Evolutionary conservation across 2,888 invertebrate species (phyloP).

Genomic region (Xylophagus ater): DNA sequence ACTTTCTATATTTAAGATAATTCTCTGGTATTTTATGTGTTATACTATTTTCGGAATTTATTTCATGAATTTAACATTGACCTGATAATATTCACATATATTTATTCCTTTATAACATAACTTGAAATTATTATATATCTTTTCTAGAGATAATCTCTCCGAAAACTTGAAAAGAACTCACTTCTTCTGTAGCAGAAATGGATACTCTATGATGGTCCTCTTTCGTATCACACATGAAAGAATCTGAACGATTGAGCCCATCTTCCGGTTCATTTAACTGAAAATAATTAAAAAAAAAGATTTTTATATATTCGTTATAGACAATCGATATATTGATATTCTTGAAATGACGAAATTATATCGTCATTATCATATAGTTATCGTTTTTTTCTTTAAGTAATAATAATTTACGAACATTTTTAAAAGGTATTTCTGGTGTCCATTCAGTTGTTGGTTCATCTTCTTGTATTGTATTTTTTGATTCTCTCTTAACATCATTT

Average conservation of each 20-base stretch:
- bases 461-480: constrained; percentile 49
- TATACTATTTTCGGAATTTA: no score
- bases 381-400: neutral
- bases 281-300: constrained; percentile 13
- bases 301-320: neutral
- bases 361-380: no score
- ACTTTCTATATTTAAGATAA: no score
- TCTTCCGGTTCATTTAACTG: constrained; percentile 36
- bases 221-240: constrained; percentile 30
- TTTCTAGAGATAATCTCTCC: no score
- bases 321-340: neutral
- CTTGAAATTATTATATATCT: no score
- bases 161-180: no score
- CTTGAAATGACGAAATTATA: neutral
- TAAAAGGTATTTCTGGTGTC: constrained; percentile 87
- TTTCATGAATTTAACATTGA: no score
- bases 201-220: constrained; percentile 30
- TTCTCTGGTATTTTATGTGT: no score
- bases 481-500: constrained; percentile 20
- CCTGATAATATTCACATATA: no score
- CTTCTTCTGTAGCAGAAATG: constrained; percentile 36
- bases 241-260: constrained; percentile 31
- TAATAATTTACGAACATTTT: constrained; percentile 52
- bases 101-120: no score
- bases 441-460: constrained; percentile 74